Evolutionary conservation across 2,113 vertebrate genomes (phyloP), one percentile per base, ranked within the genome.

Genomic region (Alaudala cheleensis): DNA sequence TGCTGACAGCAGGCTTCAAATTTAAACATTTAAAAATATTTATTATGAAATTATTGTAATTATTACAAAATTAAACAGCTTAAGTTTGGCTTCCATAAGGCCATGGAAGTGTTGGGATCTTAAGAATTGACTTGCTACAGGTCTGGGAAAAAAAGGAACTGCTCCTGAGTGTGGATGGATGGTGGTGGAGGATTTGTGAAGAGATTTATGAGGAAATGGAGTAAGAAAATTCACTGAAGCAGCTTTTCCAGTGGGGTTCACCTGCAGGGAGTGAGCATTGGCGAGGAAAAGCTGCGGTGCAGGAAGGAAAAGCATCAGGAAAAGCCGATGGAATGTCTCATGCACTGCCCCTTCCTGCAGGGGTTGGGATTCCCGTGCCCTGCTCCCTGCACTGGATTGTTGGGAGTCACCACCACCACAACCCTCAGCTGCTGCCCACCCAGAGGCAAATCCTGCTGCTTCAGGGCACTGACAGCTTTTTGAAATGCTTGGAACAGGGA

Each of bases 51-150:
- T 69, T 11, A 28, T 28, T 28, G 3, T 28, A 28, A 22, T 34
- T 26, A 34, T 34, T 34, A 14, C 14, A 67, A 20, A 25, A 39
- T 61, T 33, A 39, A 12, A 10, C 16, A 4, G 28, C n/a, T 69
- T 12, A 22, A 25, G 45, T 31, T 57, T 31, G 31, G 6, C 60
- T 86, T 47, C 56, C 15, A 1, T 53, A 17, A 53, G 20, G 74
- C 60, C 28, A 12, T 3, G 33, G 26, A 31, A 15, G 13, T 21
- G 20, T 12, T 47, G 12, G 56, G 39, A 34, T 16, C 20, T 47
- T 22, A 16, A 3, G 11, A 22, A 53, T 2, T 3, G 3, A 24
- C 14, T 62, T 1, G 4, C 15, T 50, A 0, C 2, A 5, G n/a
- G 37, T 42, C 57, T 53, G 57, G 42, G 45, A 20, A 33, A 20